Base-by-base conservation (phyloP, 2,113 vertebrate species). In the Pteropus alecto region DNA sequence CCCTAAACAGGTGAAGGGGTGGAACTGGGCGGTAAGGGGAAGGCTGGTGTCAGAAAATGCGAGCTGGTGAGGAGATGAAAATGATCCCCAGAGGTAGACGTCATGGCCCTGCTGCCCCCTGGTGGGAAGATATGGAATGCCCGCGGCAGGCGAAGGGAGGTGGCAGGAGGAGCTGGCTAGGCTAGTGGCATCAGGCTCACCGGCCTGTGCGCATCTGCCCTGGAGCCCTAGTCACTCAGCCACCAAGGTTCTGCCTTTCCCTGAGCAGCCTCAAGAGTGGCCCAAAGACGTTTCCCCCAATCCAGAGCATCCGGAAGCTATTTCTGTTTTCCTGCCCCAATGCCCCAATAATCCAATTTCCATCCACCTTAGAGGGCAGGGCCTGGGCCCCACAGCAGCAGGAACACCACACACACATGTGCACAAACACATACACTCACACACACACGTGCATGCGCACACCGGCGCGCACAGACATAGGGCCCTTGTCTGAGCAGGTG, bases 31-130 rank as follows among this genome's bases (percentile, higher is more conserved):
- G 56, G 41, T 15, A 21, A 14, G 6, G 3, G 35, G 24, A 68
- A 28, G 14, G 16, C 19, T 8, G 7, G 43, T 30, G 13, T 24
- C 26, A 68, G 88, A 88, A 94, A 90, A 78, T 11, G 24, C n/a
- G 54, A 94, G 73, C 38, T 33, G 6, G 2, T 38, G 65, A 79
- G 8, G 35, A 41, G 46, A 38, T 58, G 60, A 43, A 84, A 63
- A 51, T 3, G 35, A 7, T 46, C 21, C 38, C 1, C 2, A 26
- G 3, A 48, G 19, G 60, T 13, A 10, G 30, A n/a, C 14, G 0
- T 6, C 28, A 22, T 68, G 60, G 90, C 11, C 9, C 77, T 97
- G 74, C 87, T 94, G 93, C 84, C 94, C 93, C 13, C 97, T 96
- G 88, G 87, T 95, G 97, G 94, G 10, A 0, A 54, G 8, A 54